These are phyloP conservation scores for Polyommatus icarus DNA, from an alignment of 2,888 invertebrate species.

Conservation along the genomic window DNA sequence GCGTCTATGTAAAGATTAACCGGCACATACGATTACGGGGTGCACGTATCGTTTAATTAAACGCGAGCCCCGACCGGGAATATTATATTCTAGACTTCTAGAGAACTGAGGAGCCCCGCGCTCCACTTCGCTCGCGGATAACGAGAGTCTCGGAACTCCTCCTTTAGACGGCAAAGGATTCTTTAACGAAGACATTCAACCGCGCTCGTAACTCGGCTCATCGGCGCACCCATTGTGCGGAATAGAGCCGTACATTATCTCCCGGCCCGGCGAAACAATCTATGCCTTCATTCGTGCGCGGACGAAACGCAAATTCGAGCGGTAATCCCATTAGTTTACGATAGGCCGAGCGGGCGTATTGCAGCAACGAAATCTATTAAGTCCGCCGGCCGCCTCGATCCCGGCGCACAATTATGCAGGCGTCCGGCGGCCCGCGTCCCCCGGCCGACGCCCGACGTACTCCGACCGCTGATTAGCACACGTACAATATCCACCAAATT, in stretches of 20 bases:
- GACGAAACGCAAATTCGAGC: conserved; percentile 66
- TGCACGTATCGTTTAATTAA: background rate
- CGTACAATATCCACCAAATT: conserved; percentile 82
- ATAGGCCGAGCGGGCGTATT: conserved; percentile 66
- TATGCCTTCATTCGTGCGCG: conserved; percentile 55
- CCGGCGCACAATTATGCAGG: conserved; percentile 66
- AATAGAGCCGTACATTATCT: conserved; percentile 25
- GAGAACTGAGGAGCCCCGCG: conserved; percentile 36
- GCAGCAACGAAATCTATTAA: conserved; percentile 76
- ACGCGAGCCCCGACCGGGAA: background rate
- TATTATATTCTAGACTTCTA: conserved; percentile 31
- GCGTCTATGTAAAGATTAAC: background rate
- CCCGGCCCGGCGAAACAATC: conserved; percentile 46
- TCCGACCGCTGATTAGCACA: conserved; percentile 73
- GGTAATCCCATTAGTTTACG: conserved; percentile 73
- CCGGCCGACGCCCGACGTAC: conserved; percentile 55
- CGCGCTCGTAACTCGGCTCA: conserved; percentile 28
- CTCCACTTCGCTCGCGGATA: conserved; percentile 37
- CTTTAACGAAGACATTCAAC: conserved; percentile 55
- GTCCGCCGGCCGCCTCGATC: conserved; percentile 70
- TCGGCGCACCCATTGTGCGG: conserved; percentile 12
- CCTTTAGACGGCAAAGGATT: conserved; percentile 39
- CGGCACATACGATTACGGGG: background rate
- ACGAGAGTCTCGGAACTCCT: conserved; percentile 37
- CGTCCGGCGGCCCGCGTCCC: conserved; percentile 56